Percentiles rank a stretch among this genome's conserved stretches.
phyloP scores from a whole-genome alignment of 2,888 invertebrate species.

The Thera britannica region DNA sequence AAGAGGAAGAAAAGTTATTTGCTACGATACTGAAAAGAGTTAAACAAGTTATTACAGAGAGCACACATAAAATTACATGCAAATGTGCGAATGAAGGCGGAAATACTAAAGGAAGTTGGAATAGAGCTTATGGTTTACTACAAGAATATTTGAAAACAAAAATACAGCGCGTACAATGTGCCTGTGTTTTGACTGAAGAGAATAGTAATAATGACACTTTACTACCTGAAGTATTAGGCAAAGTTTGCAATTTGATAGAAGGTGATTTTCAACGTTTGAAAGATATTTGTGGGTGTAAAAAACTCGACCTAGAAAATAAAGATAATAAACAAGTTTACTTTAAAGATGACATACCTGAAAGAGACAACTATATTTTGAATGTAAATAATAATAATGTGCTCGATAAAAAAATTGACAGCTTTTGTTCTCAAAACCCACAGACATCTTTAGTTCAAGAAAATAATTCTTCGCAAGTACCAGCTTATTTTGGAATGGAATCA shows the following conservation, averaged over 20 bases:
- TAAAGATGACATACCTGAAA: slow-evolving; percentile 50
- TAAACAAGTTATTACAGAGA: slow-evolving; percentile 66
- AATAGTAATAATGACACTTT: slow-evolving; percentile 45
- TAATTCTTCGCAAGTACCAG: slow-evolving; percentile 53
- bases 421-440: slow-evolving; percentile 37
- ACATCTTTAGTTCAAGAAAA: slow-evolving; percentile 43
- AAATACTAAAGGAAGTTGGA: slow-evolving; percentile 63
- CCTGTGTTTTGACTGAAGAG: slow-evolving; percentile 52
- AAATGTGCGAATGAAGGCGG: slow-evolving; percentile 49
- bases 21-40: slow-evolving; percentile 61
- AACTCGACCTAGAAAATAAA: slow-evolving; percentile 15
- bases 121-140: slow-evolving; percentile 69
- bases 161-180: slow-evolving; percentile 68
- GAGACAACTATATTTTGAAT: slow-evolving; percentile 41
- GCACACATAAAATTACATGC: slow-evolving; percentile 58
- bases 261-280: slow-evolving; percentile 72
- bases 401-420: slow-evolving; percentile 2
- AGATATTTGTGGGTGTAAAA: slow-evolving; percentile 56
- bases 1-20: slow-evolving; percentile 65
- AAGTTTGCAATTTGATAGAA: slow-evolving; percentile 69
- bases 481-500: slow-evolving; percentile 47
- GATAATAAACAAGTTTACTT: slow-evolving; percentile 23
- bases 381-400: neutral
- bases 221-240: slow-evolving; percentile 62
- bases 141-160: slow-evolving; percentile 77